Percentiles rank a stretch among this genome's conserved stretches.
These are phyloP conservation scores for Pygmarrhopalites habei DNA, from an alignment of 1,140 invertebrate species.

Conservation along the genomic window DNA sequence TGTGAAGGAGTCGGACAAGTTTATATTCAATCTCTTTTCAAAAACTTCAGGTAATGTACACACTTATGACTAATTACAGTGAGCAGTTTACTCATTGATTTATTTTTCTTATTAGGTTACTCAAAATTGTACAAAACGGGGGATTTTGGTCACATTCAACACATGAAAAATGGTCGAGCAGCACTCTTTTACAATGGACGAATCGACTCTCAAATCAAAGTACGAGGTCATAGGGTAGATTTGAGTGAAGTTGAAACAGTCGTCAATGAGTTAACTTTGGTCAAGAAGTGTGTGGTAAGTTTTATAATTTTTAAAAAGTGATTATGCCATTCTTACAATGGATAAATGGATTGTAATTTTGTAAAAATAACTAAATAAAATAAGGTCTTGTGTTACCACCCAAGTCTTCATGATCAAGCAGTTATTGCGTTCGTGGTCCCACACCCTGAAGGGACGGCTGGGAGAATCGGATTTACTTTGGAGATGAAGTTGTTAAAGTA, in stretches of 20 bases:
- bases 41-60: constrained; percentile 57
- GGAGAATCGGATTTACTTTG: constrained; percentile 58
- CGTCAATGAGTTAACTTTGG: constrained; percentile 51
- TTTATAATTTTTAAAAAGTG: no score
- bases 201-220: constrained; percentile 78
- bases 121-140: constrained; percentile 61
- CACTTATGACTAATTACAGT: no score
- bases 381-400: constrained; percentile 71
- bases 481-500: constrained; percentile 45
- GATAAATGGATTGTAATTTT: no score
- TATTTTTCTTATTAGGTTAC: constrained; percentile 2
- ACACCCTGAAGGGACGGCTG: constrained; percentile 58
- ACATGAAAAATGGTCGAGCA: constrained; percentile 44
- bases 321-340: no score
- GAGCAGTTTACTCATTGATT: no score
- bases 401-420: constrained; percentile 59
- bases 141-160: constrained; percentile 66
- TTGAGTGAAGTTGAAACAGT: constrained; percentile 67
- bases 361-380: no score
- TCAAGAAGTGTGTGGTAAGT: constrained; percentile 59
- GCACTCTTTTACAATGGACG: constrained; percentile 65
- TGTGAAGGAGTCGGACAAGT: constrained; percentile 60
- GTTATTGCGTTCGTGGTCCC: constrained; percentile 66
- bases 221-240: constrained; percentile 75
- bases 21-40: constrained; percentile 62